Percentiles rank a stretch among this genome's conserved stretches.
Conservation (phyloP, 2,797 vertebrate species). For the Pelobates cultripes region DNA sequence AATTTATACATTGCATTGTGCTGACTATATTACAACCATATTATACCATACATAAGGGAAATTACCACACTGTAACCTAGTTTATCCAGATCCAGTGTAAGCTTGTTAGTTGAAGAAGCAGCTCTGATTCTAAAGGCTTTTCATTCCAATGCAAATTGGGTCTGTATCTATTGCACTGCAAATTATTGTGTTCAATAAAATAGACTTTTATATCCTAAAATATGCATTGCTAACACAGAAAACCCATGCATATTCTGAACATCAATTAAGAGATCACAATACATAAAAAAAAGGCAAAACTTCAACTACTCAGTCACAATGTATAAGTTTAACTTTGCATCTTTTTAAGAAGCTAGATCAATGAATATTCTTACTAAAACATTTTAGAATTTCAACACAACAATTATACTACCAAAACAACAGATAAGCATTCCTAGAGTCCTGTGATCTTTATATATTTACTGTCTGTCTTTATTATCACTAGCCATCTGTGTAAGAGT, state of each 20-base stretch:
- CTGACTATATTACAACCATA: no score
- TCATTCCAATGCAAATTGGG: conserved; percentile 27
- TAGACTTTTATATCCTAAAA: conserved; percentile 1
- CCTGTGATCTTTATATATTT: no score
- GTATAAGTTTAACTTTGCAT: no score
- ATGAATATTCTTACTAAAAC: no score
- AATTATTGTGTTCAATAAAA: conserved; percentile 21
- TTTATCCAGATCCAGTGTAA: background rate
- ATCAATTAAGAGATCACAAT: background rate
- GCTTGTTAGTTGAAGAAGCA: conserved; percentile 5
- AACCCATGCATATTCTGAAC: conserved; percentile 24
- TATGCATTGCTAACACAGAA: conserved; percentile 10
- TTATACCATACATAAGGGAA: background rate
- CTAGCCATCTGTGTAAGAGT: no score
- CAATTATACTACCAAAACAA: no score
- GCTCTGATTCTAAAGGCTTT: conserved; percentile 13
- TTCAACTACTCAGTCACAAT: no score
- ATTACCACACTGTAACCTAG: background rate
- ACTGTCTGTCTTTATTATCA: no score
- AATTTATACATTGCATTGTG: no score
- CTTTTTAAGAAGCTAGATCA: no score
- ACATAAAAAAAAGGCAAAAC: background rate
- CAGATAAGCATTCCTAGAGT: no score
- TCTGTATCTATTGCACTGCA: conserved; percentile 4
- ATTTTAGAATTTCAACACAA: no score